Evolutionary conservation across 2,797 vertebrate genomes (phyloP).

Genomic region (Centropyge bicolor): DNA sequence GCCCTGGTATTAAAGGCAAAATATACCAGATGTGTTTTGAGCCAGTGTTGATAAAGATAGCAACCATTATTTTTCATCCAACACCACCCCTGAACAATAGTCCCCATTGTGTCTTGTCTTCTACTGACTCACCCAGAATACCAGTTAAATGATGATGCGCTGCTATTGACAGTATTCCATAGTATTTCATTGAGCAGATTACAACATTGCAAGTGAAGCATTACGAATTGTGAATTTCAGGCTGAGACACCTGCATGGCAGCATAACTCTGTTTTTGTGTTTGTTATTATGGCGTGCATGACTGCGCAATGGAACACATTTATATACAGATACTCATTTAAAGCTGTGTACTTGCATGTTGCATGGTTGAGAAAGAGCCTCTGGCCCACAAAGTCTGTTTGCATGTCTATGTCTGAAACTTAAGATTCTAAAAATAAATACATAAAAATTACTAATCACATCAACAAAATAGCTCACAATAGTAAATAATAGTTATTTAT

Average conservation of each 20-base stretch:
- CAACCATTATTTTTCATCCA: conserved; percentile 77
- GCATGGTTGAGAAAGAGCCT: background rate
- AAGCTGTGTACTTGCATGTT: background rate
- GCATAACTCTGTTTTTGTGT: background rate
- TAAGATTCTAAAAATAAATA: background rate
- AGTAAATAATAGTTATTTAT: background rate
- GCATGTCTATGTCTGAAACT: background rate
- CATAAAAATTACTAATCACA: background rate
- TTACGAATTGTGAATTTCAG: background rate
- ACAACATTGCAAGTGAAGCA: background rate
- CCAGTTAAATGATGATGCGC: conserved; percentile 40
- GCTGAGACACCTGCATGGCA: background rate
- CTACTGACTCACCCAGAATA: conserved; percentile 64
- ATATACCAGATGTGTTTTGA: conserved; percentile 76
- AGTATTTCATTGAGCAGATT: conserved; percentile 10
- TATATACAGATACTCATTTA: background rate
- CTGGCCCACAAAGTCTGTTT: background rate
- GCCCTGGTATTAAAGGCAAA: conserved; percentile 68
- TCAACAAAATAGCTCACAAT: background rate
- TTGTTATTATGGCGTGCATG: background rate
- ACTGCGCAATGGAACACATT: background rate
- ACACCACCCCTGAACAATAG: conserved; percentile 77
- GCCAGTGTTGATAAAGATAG: conserved; percentile 77
- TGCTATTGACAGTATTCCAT: conserved; percentile 32
- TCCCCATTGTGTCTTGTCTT: conserved; percentile 71